These are phyloP conservation scores for Eubucco bourcierii DNA, from an alignment of 2,113 vertebrate genomes.

Conservation along the genomic window DNA sequence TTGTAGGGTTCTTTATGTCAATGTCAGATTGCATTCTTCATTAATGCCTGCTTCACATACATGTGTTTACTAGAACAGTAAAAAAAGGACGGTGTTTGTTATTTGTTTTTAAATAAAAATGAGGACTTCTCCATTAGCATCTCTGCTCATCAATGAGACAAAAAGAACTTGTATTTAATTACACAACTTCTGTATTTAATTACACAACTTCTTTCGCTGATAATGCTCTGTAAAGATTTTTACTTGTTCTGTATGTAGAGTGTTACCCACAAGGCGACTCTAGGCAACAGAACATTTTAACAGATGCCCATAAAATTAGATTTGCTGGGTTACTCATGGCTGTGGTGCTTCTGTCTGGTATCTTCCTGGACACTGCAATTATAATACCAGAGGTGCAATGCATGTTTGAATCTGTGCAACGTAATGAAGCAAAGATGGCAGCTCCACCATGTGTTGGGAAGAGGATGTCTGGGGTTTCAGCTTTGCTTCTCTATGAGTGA, in stretches of 20 bases:
- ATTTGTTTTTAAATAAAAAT: neutral
- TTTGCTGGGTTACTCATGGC: no score
- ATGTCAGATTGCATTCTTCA: neutral
- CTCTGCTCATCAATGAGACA: neutral
- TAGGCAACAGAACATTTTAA: no score
- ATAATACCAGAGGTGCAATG: no score
- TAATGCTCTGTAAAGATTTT: neutral
- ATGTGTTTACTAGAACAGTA: neutral
- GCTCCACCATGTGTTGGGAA: no score
- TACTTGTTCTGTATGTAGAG: neutral
- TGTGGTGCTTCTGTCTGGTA: no score
- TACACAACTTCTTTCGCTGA: neutral
- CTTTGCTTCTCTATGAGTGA: no score
- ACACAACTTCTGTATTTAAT: neutral
- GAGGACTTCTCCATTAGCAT: neutral
- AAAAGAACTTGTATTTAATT: neutral
- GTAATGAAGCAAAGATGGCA: no score
- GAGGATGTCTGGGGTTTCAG: no score
- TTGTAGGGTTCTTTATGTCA: neutral
- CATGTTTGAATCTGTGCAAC: no score
- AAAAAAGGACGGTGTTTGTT: accelerated
- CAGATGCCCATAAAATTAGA: no score
- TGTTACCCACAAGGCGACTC: neutral
- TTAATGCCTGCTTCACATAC: neutral
- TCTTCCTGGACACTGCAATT: no score